Conservation (phyloP, 1,140 invertebrate genomes). For the Camponotus floridanus region DNA sequence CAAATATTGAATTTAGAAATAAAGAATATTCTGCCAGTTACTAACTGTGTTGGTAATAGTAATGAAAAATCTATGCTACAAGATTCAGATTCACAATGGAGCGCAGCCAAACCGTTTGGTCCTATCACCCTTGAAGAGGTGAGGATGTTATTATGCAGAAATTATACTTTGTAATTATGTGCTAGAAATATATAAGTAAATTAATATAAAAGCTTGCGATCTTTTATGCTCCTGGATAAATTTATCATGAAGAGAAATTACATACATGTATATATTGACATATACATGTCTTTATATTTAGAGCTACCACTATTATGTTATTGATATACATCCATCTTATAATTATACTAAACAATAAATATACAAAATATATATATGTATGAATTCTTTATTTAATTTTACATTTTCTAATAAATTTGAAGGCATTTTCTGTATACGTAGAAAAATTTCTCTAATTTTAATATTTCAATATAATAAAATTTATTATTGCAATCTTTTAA, state of each 20-base stretch:
- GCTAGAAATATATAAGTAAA: conserved; percentile 8
- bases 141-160: conserved; percentile 76
- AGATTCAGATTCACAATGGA: conserved; percentile 48
- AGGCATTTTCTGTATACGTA: background rate
- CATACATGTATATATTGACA: conserved; percentile 14
- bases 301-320: too few species aligned
- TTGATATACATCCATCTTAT: background rate
- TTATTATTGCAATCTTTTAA: background rate
- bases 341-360: conserved; percentile 7
- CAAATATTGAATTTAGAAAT: conserved; percentile 70
- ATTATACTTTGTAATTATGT: conserved; percentile 60
- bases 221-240: background rate
- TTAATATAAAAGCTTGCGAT: background rate
- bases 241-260: background rate
- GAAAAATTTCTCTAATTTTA: background rate
- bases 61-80: conserved; percentile 59
- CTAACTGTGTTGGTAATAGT: conserved; percentile 67
- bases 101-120: conserved; percentile 63
- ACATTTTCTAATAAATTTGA: conserved; percentile 2
- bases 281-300: background rate
- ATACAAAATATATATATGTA: background rate
- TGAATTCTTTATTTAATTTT: background rate
- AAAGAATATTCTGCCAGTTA: conserved; percentile 73
- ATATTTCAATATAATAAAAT: background rate
- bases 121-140: conserved; percentile 82